Base-by-base conservation (phyloP, 2,888 invertebrate species). In the Drosophila nigritarsus region DNA sequence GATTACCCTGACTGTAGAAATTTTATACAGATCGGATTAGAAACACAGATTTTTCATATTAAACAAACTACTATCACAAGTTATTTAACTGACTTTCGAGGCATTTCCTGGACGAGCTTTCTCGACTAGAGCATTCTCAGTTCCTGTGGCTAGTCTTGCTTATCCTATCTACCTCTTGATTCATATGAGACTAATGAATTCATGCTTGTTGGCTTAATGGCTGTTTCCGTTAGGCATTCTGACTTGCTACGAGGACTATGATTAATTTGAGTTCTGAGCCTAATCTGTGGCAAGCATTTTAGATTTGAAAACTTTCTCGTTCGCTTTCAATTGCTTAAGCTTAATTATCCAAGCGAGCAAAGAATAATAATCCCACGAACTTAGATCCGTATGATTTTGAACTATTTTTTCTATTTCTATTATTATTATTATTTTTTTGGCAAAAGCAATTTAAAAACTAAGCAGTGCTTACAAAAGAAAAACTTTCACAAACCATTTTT, bases 401-500 rank as follows among this genome's bases (percentile, higher is more conserved):
- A 8, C 4, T 8, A 24, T 45, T 45, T 45, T 45, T 45, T 24
- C 8, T 45, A 45, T 45, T 15, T 45, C 4, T 45, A 27, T 27
- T 27, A 3, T 3, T 6, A 29, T 29, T 29, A 45, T 45, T 64
- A 29, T 27, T 18, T 48, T 76, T 83, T 83, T 71, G 89, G 73
- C 81, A 75, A 75, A 84, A 82, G 72, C 60, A 66, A 68, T 69
- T 81, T 74, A 59, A 61, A 54, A 73, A 66, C 66, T 63, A 56
- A 78, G 49, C 78, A 56, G 27, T 49, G 56, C 53, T 60, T 38
- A 53, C 53, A 63, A 61, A 66, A 73, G 67, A 65, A 74, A 74
- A 86, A 86, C 86, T 86, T 86, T 86, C 90, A 82, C 90, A 88
- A 67, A 42, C 20, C 40, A 71, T 75, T 90, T 86, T 86, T 86